Base-by-base conservation (phyloP, 2,888 invertebrate species). In the Camponotus fellah region DNA sequence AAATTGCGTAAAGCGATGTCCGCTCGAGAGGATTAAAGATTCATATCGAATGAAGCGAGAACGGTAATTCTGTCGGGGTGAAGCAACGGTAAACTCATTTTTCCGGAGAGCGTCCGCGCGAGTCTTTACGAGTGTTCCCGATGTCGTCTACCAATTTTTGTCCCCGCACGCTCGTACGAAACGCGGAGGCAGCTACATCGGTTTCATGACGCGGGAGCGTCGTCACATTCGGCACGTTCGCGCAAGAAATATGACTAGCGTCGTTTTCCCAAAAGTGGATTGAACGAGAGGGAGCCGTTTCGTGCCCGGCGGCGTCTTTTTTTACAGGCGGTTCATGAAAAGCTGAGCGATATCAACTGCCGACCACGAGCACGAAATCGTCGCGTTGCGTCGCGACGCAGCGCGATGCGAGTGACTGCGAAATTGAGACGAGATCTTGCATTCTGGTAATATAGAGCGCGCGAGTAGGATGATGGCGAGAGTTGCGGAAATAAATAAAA, bases 141-240 rank as follows among this genome's bases (percentile, higher is more conserved):
- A 79, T 79, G 79, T 60, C 79, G 79, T 79, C 79, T 79, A 71
- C 79, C 79, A 71, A 69, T 69, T 79, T 79, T 26, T 2, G 26
- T 26, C 26, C 32, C 69, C 34, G 53, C 77, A 65, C 77, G 56
- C 43, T 65, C 56, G 32, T 56, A 43, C 21, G 71, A 69, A 58
- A 79, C 68, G 69, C 17, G 6, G n/a, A 49, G 68, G 79, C 46
- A 21, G 43, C 58, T 79, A 69, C 69, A 21, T 79, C 69, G 60
- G 60, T 34, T 79, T 79, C 71, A 46, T 43, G 76, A 76, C 56
- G 53, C 53, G 76, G 40, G n/a, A 49, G 37, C 64, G 81, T 75
- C 81, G 79, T 79, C 79, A 71, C 79, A 79, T 79, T 79, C 60
- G 79, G 71, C 79, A 74, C 81, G 81, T 75, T 74, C 81, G 75